Evolutionary conservation across 1,140 invertebrate genomes (phyloP).

Genomic region (Wiebesia pumilae): DNA sequence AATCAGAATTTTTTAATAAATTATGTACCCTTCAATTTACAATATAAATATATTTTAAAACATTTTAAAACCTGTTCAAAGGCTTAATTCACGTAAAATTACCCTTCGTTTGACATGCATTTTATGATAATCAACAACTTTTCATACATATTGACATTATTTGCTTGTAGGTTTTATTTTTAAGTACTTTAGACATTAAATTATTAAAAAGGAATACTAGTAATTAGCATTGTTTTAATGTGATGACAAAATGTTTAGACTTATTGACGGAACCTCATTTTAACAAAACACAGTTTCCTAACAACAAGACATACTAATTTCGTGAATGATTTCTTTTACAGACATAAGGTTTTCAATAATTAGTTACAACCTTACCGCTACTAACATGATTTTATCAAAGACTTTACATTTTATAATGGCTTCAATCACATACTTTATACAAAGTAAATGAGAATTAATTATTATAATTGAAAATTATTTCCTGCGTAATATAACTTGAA

Average conservation of each 20-base stretch:
- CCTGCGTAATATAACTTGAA: background rate
- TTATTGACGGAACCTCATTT: background rate
- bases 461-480: background rate
- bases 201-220: background rate
- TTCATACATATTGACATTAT: background rate
- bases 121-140: background rate
- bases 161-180: background rate
- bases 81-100: background rate
- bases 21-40: background rate
- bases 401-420: too few relatives aligned
- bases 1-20: background rate
- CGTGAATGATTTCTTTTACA: too few relatives aligned
- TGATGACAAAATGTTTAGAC: background rate
- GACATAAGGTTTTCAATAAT: too few relatives aligned
- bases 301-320: too few relatives aligned
- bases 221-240: background rate
- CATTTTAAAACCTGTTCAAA: background rate
- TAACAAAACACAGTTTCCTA: background rate
- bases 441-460: too few relatives aligned
- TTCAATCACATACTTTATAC: too few relatives aligned
- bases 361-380: too few relatives aligned
- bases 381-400: too few relatives aligned
- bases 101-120: background rate
- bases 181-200: too few relatives aligned
- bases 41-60: background rate